Evolutionary conservation across 2,113 vertebrate species (phyloP).

Genomic region (Xenopus laevis): DNA sequence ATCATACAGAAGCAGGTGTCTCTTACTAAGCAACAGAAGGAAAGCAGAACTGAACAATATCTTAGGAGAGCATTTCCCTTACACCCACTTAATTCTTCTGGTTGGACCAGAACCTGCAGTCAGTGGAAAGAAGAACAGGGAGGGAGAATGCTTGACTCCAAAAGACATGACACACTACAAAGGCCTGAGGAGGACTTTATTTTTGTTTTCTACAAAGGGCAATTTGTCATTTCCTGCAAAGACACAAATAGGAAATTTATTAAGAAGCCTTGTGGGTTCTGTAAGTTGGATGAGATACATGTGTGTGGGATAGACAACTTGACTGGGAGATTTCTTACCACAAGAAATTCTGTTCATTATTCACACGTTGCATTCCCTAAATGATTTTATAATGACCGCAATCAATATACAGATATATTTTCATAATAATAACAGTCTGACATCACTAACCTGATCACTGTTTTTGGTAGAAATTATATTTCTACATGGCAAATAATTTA

Average conservation of each 20-base stretch:
- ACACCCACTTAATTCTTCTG: slow-evolving; percentile 50
- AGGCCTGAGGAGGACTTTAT: neutral
- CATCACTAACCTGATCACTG: too few relatives aligned
- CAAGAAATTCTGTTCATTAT: neutral
- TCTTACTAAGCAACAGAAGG: neutral
- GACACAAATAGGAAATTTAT: neutral
- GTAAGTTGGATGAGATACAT: neutral
- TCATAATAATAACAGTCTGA: too few relatives aligned
- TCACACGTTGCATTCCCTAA: too few relatives aligned
- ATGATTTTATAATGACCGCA: too few relatives aligned
- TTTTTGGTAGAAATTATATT: too few relatives aligned
- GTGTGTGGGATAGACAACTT: neutral
- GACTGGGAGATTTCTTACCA: neutral
- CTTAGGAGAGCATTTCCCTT: slow-evolving; percentile 40
- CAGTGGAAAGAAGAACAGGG: slow-evolving; percentile 47
- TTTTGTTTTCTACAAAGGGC: neutral
- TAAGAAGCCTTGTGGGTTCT: neutral
- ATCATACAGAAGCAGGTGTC: too few relatives aligned
- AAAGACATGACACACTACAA: slow-evolving; percentile 33
- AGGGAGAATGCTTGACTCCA: slow-evolving; percentile 44
- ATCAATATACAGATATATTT: too few relatives aligned
- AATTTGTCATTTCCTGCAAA: neutral
- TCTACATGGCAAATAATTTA: too few relatives aligned
- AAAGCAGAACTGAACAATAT: too few relatives aligned
- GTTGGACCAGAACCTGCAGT: slow-evolving; percentile 54